phyloP scores from a whole-genome alignment of 2,797 vertebrate genomes.

The Pygocentrus nattereri region DNA sequence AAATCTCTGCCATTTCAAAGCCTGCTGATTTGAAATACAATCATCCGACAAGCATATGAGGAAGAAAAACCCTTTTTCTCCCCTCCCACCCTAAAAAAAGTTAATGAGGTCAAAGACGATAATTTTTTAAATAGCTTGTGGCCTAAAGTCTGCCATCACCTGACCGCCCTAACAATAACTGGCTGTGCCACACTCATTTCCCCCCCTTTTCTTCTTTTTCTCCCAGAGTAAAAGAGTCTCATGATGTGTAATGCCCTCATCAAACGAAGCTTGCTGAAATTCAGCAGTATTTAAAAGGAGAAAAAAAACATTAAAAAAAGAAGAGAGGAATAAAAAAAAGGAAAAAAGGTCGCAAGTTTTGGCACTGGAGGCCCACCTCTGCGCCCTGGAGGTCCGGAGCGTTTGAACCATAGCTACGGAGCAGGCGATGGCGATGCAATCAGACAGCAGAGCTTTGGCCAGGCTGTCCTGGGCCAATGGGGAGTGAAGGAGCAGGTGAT shows the following conservation, averaged over 20 bases:
- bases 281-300: constrained; percentile 68
- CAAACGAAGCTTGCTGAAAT: constrained; percentile 74
- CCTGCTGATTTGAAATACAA: constrained; percentile 6
- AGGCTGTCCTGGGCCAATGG: constrained; percentile 71
- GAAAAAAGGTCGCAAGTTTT: constrained; percentile 14
- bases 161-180: constrained; percentile 18
- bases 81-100: background rate
- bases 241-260: constrained; percentile 79
- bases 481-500: constrained; percentile 72
- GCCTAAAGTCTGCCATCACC: constrained; percentile 21
- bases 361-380: background rate
- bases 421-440: constrained; percentile 74
- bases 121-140: constrained; percentile 12
- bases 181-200: constrained; percentile 8
- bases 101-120: constrained; percentile 28
- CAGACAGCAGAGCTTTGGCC: constrained; percentile 79
- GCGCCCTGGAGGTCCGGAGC: constrained; percentile 46
- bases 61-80: background rate
- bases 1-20: background rate
- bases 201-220: constrained; percentile 50
- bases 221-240: constrained; percentile 77
- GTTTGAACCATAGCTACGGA: constrained; percentile 81
- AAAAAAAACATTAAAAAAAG: background rate
- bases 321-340: background rate
- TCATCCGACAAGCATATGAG: constrained; percentile 2